Conservation (phyloP, 2,797 vertebrate genomes). For the Chaunax sp. region DNA sequence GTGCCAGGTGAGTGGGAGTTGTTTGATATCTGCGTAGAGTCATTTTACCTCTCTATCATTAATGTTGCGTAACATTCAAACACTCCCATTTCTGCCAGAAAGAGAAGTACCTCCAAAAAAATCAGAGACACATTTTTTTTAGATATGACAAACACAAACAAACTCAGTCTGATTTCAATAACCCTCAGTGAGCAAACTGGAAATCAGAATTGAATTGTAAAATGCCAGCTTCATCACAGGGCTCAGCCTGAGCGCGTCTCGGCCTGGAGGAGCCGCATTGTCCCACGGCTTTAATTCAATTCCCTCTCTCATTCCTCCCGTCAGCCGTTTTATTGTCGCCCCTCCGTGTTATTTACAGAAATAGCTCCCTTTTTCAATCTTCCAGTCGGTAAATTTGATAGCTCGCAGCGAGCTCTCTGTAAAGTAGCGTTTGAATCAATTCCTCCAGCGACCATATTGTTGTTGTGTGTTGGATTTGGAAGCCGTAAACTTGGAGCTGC, state of each 20-base stretch:
- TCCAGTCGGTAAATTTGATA: conserved; percentile 24
- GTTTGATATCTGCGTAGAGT: neutral
- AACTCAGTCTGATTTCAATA: too few species aligned
- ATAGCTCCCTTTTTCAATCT: conserved; percentile 37
- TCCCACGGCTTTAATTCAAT: conserved; percentile 63
- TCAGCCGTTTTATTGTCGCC: conserved; percentile 54
- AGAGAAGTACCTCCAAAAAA: too few species aligned
- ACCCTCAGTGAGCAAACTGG: neutral
- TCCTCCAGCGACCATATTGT: conserved; percentile 25
- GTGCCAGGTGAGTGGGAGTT: conserved; percentile 81
- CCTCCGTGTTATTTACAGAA: conserved; percentile 63
- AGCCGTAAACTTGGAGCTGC: conserved; percentile 11
- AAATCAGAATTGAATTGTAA: conserved; percentile 51
- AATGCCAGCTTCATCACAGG: conserved; percentile 31
- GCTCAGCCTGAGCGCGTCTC: too few species aligned
- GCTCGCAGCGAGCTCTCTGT: conserved; percentile 31
- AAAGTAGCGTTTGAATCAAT: conserved; percentile 41
- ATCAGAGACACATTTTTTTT: too few species aligned
- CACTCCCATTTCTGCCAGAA: too few species aligned
- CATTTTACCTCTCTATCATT: too few species aligned
- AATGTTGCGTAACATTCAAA: neutral
- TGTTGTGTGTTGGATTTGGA: conserved; percentile 8
- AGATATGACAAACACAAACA: too few species aligned
- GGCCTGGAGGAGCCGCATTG: conserved; percentile 13
- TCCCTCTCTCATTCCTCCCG: conserved; percentile 46